phyloP scores from a whole-genome alignment of 2,888 invertebrate genomes.

The Sthenelais limicola region DNA sequence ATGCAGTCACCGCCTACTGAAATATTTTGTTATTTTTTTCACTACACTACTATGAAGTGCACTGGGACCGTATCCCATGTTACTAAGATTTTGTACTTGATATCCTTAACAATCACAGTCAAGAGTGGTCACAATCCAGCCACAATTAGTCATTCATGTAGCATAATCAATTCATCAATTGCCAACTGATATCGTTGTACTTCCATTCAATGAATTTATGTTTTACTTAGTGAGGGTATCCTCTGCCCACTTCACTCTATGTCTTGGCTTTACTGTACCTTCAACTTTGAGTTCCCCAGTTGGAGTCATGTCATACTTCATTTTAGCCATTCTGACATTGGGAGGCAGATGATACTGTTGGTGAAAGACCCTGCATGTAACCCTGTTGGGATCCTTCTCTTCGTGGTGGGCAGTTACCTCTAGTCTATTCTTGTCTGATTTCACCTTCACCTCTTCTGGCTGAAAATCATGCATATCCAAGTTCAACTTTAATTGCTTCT shows the following conservation, averaged over 20 bases:
- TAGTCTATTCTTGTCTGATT: conserved; percentile 21
- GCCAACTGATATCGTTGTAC: too few species aligned
- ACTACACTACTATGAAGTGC: too few species aligned
- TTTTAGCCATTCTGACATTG: conserved; percentile 27
- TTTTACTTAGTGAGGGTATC: conserved; percentile 21
- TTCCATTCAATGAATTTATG: too few species aligned
- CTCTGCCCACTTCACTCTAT: conserved; percentile 32
- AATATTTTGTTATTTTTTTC: too few species aligned
- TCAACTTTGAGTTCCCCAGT: conserved; percentile 24
- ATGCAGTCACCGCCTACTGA: too few species aligned
- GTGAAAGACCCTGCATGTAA: conserved; percentile 34
- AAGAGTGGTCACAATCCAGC: too few species aligned
- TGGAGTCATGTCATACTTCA: conserved; percentile 15
- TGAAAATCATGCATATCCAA: conserved; percentile 36
- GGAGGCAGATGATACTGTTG: conserved; percentile 34
- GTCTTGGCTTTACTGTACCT: conserved; percentile 26
- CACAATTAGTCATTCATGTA: too few species aligned
- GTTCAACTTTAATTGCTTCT: conserved; percentile 34
- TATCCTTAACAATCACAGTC: too few species aligned
- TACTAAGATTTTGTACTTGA: too few species aligned
- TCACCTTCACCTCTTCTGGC: conserved; percentile 33
- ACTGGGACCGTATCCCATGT: too few species aligned
- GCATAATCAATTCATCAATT: too few species aligned
- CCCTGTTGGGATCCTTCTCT: conserved; percentile 38
- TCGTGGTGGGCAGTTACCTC: conserved; percentile 35